Conservation (phyloP, 1,140 invertebrate genomes). For the Nasonia vitripennis region DNA sequence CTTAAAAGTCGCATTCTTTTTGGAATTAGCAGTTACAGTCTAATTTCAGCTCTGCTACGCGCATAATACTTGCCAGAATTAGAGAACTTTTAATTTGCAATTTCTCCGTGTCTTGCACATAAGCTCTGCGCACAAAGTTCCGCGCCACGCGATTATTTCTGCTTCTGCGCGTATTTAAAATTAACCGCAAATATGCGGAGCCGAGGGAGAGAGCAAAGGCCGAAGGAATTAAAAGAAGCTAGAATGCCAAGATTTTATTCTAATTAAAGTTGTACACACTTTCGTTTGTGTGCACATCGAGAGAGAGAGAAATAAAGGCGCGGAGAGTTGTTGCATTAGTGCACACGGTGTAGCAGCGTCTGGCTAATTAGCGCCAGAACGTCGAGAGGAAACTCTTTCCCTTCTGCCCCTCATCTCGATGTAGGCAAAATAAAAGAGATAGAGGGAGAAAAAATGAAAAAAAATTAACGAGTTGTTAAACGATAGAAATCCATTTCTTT, state of each 20-base stretch:
- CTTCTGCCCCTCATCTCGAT: background rate
- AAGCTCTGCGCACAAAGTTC: too few relatives aligned
- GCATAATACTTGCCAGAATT: too few relatives aligned
- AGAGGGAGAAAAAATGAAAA: slow-evolving; percentile 6
- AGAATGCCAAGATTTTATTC: slow-evolving; percentile 28
- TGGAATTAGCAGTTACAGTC: background rate
- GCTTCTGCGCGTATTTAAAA: slow-evolving; percentile 1
- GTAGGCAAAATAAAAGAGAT: slow-evolving; percentile 39
- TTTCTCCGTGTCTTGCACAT: too few relatives aligned
- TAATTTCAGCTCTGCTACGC: too few relatives aligned
- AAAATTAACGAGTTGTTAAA: slow-evolving; percentile 16
- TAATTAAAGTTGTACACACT: slow-evolving; percentile 45
- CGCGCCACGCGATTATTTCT: background rate
- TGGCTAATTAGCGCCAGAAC: slow-evolving; percentile 42
- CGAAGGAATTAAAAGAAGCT: slow-evolving; percentile 22
- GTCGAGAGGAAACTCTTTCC: slow-evolving; percentile 6
- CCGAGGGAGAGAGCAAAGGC: background rate
- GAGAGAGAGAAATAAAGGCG: slow-evolving; percentile 16
- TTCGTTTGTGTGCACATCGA: background rate
- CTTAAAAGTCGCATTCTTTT: background rate
- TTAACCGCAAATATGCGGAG: slow-evolving; percentile 1
- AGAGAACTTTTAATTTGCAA: too few relatives aligned
- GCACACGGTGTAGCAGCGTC: slow-evolving; percentile 16
- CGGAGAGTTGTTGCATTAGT: background rate
- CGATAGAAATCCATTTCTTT: slow-evolving; percentile 10